Evolutionary conservation across 2,888 invertebrate species (phyloP), one percentile per base, ranked within the genome.

Genomic region (Mythimna albipuncta): DNA sequence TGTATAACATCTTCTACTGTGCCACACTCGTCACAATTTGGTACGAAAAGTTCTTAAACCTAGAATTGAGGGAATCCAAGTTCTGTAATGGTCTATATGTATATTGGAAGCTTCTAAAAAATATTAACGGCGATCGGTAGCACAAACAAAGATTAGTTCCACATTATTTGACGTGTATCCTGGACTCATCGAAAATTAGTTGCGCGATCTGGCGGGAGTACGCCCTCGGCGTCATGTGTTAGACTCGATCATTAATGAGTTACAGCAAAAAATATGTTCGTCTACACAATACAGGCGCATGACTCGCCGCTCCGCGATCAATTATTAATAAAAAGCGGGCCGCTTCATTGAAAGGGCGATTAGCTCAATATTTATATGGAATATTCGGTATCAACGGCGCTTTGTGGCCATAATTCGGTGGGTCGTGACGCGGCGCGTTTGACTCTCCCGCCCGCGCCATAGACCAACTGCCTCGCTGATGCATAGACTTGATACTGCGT

Each of bases 291-390:
- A 94, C 93, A 92, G 93, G 93, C 94, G 94, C 96, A 96, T 96
- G 96, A 96, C 96, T 96, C 93, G 96, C 92, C 91, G 92, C 92
- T 95, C 94, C 87, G 90, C 94, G 93, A 96, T 96, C 96, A 95
- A 96, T 96, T 96, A 96, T 96, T 96, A 96, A 96, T 96, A 96
- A 96, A 96, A 96, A 96, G 94, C 95, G 94, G 94, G 94, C 96
- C 95, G 96, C 95, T 94, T 94, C 95, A 95, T 95, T 96, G 96
- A 96, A 96, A 96, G 95, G 95, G 96, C 96, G 96, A 96, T 96
- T 96, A 96, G 96, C 96, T 96, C 96, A 96, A 96, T 96, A 96
- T 96, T 96, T 96, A 96, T 96, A 96, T 96, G 96, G 96, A 95
- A 96, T 96, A 96, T 96, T 95, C 96, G 95, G 95, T 95, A 95